Percentiles rank a stretch among this genome's conserved stretches.
Evolutionary conservation across 1,140 invertebrate genomes (phyloP).

Genomic region (Caenorhabditis latens): DNA sequence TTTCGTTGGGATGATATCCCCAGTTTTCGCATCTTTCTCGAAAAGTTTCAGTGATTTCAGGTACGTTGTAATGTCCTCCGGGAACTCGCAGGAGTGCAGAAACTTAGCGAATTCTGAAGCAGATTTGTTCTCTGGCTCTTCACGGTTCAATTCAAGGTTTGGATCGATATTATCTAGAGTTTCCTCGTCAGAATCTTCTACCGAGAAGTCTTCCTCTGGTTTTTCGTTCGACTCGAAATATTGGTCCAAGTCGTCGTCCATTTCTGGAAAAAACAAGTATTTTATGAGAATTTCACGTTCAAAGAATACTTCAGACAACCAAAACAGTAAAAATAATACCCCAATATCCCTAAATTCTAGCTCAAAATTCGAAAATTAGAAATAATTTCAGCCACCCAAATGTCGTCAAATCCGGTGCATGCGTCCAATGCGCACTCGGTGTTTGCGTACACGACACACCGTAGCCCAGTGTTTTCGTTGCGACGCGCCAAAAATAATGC

Average conservation of each 20-base stretch:
- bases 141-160: neutral
- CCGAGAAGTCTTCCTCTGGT: neutral
- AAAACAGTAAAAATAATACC: too few species aligned
- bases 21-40: conserved; percentile 35
- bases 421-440: too few species aligned
- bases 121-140: neutral
- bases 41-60: conserved; percentile 21
- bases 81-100: neutral
- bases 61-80: conserved; percentile 37
- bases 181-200: neutral
- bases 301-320: too few species aligned
- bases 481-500: conserved; percentile 43
- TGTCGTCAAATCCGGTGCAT: conserved; percentile 9
- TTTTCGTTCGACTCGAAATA: conserved; percentile 3
- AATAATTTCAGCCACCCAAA: neutral
- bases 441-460: neutral
- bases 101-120: neutral
- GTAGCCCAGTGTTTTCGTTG: neutral
- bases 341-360: neutral
- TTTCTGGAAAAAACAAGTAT: neutral
- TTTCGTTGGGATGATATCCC: conserved; percentile 12
- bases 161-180: neutral
- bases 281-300: too few species aligned
- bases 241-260: conserved; percentile 43
- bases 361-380: neutral